Percentiles rank a stretch among this genome's conserved stretches.
Conservation (phyloP, 2,113 vertebrate species). For the Tor tambroides region DNA sequence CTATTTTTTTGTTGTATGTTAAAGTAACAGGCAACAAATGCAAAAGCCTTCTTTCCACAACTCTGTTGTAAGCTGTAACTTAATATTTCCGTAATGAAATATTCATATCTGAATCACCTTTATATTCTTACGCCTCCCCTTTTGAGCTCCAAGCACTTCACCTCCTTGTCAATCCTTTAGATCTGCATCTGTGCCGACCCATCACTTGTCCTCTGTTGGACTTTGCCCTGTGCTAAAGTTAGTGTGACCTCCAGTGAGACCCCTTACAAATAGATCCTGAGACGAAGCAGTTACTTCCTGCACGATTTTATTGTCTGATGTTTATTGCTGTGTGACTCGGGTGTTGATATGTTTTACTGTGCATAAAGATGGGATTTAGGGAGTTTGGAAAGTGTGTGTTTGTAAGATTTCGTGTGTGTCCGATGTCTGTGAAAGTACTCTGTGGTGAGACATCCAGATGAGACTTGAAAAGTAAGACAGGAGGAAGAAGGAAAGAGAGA, state of each 20-base stretch:
- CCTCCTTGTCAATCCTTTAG: neutral
- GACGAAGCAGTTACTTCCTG: neutral
- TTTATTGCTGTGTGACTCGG: conserved; percentile 1
- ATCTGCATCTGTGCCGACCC: conserved; percentile 16
- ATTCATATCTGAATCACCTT: neutral
- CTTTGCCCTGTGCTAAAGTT: conserved; percentile 38
- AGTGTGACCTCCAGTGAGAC: conserved; percentile 40
- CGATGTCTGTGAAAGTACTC: conserved; percentile 45
- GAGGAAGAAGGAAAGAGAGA: neutral
- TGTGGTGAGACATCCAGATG: conserved; percentile 16
- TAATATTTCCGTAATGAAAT: neutral
- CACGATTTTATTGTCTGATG: neutral
- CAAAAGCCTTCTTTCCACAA: neutral
- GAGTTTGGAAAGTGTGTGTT: neutral
- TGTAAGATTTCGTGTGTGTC: neutral
- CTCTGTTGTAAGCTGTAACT: neutral
- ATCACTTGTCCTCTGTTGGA: conserved; percentile 22
- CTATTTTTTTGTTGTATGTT: neutral
- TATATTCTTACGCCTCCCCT: neutral
- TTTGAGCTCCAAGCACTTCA: neutral
- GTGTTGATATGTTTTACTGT: conserved; percentile 40
- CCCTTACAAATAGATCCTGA: conserved; percentile 2
- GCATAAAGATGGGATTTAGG: conserved; percentile 16
- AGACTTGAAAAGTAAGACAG: conserved; percentile 29
- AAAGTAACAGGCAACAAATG: neutral